Percentiles rank a stretch among this genome's conserved stretches.
phyloP scores from a whole-genome alignment of 2,113 vertebrate species.

The Dissostichus mawsoni region DNA sequence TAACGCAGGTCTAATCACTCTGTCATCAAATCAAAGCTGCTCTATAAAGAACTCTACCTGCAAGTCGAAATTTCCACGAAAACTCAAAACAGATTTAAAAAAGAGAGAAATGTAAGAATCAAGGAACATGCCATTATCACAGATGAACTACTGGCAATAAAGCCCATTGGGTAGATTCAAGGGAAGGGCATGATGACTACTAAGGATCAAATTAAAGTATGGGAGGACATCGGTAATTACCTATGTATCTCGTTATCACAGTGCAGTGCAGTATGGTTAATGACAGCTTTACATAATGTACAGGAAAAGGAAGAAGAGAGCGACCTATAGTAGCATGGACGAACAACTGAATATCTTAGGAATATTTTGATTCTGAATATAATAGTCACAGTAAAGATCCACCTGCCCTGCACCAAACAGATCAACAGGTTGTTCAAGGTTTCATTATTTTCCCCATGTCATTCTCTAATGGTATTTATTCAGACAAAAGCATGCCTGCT shows the following conservation, averaged over 20 bases:
- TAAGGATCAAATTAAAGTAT: conserved; percentile 32
- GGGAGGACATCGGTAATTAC: conserved; percentile 8
- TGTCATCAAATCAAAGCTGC: neutral
- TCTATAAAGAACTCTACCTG: neutral
- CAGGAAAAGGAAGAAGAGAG: neutral
- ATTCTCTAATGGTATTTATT: neutral
- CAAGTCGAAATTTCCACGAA: neutral
- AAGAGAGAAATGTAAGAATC: neutral
- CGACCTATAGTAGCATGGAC: neutral
- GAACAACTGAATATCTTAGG: neutral
- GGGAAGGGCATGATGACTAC: conserved; percentile 28
- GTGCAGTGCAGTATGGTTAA: conserved; percentile 17
- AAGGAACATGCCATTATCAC: neutral
- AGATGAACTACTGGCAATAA: conserved; percentile 9
- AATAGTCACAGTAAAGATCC: neutral
- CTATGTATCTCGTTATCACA: conserved; percentile 26
- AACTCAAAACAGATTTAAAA: neutral
- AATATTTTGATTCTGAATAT: neutral
- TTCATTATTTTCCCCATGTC: neutral
- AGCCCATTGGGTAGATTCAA: conserved; percentile 16
- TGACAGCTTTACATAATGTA: conserved; percentile 14
- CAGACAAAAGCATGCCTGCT: neutral
- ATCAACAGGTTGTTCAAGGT: neutral
- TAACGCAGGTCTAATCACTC: neutral
- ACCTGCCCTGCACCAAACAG: neutral